These are phyloP conservation scores for Bujurquina vittata DNA, from an alignment of 2,113 vertebrate genomes.

Conservation along the genomic window DNA sequence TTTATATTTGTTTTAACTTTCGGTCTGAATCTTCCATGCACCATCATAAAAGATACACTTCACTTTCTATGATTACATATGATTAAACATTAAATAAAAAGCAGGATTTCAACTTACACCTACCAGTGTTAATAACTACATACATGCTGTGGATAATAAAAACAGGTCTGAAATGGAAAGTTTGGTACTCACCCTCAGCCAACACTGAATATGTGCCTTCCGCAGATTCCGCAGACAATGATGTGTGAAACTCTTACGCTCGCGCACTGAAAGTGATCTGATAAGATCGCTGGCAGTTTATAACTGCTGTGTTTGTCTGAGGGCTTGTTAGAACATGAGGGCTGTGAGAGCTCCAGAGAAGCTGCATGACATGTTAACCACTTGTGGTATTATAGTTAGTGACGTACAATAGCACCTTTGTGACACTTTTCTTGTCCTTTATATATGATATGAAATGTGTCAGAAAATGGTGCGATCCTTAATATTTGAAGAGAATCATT, in stretches of 20 bases:
- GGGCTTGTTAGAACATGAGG: constrained; percentile 21
- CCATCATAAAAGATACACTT: not conserved
- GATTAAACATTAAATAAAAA: not conserved
- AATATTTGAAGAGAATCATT: not conserved
- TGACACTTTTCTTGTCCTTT: not conserved
- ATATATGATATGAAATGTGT: not conserved
- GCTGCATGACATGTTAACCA: not conserved
- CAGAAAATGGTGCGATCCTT: not conserved
- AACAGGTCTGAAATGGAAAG: not conserved
- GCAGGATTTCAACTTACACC: not conserved
- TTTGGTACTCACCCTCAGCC: constrained; percentile 7
- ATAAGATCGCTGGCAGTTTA: not conserved
- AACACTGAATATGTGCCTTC: not conserved
- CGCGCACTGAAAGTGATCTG: not conserved
- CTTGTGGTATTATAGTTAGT: not conserved
- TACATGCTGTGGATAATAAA: not conserved
- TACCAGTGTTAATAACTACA: not conserved
- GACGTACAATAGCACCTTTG: not conserved
- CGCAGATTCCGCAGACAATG: too few species aligned
- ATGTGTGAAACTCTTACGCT: too few species aligned
- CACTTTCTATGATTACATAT: not conserved
- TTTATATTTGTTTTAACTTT: not conserved
- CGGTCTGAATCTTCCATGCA: not conserved
- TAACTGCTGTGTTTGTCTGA: not conserved
- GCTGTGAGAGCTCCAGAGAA: not conserved